These are phyloP conservation scores for Nymphalis io DNA, from an alignment of 1,140 invertebrate species.

Conservation along the genomic window DNA sequence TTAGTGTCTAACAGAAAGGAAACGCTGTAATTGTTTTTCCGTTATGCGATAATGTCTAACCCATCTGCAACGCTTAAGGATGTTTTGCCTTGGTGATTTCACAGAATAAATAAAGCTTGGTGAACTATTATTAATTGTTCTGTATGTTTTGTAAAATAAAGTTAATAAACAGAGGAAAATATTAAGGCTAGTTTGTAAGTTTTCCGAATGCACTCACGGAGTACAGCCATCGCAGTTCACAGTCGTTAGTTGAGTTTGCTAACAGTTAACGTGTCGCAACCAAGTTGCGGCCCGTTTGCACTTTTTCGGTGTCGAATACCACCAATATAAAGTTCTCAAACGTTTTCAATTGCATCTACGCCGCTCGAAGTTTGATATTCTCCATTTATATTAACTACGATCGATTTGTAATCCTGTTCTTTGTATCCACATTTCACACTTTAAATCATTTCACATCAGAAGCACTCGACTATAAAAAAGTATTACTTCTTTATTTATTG, in stretches of 20 bases:
- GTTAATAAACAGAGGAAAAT: background rate
- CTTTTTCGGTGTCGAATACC: constrained; percentile 55
- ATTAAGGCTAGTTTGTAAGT: constrained; percentile 37
- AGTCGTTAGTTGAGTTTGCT: constrained; percentile 63
- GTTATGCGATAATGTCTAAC: constrained; percentile 7
- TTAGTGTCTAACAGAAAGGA: constrained; percentile 11
- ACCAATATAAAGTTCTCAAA: constrained; percentile 48
- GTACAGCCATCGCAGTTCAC: constrained; percentile 46
- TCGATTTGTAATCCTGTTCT: background rate
- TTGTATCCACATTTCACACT: background rate
- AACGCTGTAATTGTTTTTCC: constrained; percentile 6
- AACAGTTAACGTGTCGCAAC: constrained; percentile 55
- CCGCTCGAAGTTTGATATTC: constrained; percentile 22
- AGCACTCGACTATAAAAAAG: no score
- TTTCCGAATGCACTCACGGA: constrained; percentile 32
- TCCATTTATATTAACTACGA: constrained; percentile 18
- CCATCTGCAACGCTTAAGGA: background rate
- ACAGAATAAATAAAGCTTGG: background rate
- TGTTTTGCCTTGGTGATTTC: background rate
- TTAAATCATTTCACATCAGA: background rate
- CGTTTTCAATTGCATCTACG: constrained; percentile 43
- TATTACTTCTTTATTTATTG: no score
- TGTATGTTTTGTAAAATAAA: background rate
- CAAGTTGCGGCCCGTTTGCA: constrained; percentile 55
- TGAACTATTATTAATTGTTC: background rate